Base-by-base conservation (phyloP, 2,888 invertebrate genomes). In the Drosophila rubida region DNA sequence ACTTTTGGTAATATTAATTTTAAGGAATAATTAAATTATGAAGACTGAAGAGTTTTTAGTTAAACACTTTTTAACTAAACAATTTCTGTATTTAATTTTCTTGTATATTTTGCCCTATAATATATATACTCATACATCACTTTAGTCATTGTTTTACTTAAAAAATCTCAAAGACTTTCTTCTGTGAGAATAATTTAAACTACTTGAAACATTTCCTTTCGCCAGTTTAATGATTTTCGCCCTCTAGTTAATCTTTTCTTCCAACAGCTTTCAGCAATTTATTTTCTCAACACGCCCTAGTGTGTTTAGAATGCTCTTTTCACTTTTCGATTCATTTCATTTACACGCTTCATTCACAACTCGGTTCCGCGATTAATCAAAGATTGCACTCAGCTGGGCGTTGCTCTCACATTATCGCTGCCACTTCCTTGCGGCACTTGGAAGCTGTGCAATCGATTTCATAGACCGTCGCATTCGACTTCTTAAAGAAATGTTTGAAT, bases 361-460 rank as follows among this genome's bases (percentile, higher is more conserved):
- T 19, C 22, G 51, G 39, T 8, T 13, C 46, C 25, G 13, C 45
- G 80, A 71, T 87, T 66, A 81, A 82, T 84, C 57, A 72, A 49
- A 55, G 63, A 32, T 63, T 59, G 22, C 6, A 45, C 42, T 55
- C 44, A 5, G 44, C 13, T 57, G 79, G 87, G 85, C 82, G 79
- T 85, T 45, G 19, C 68, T 75, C 50, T 50, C 82, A 69, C 69
- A 78, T 87, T 81, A 87, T 44, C 84, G 69, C 65, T 42, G 67
- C 64, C 11, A n/a, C 30, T 53, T n/a, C 22, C 2, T 7, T 46
- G 22, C 57, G 59, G 50, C 35, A 55, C 49, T 69, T 69, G 62
- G 60, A 65, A 64, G 57, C 66, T 62, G 42, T 55, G 46, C 59
- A 65, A 76, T 79, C 65, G 67, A 80, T 86, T 80, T 82, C 54